phyloP scores from a whole-genome alignment of 2,888 invertebrate genomes.

The Agonopterix heracliana region DNA sequence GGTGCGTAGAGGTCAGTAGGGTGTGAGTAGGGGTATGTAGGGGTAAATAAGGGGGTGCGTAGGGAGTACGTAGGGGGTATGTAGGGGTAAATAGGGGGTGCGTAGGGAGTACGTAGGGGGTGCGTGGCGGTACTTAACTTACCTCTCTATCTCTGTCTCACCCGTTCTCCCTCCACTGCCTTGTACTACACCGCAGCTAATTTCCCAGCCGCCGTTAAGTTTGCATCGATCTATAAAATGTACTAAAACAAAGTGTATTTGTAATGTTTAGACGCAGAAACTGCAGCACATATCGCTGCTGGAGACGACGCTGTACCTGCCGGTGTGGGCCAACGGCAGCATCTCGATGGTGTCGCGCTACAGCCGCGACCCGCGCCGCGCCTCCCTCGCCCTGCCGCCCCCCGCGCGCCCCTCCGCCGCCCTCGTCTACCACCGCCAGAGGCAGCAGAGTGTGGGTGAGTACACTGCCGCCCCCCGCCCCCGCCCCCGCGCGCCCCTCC shows the following conservation, averaged over 20 bases:
- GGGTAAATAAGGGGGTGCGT: no score
- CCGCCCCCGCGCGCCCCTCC: neutral
- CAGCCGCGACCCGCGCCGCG: slow-evolving; percentile 7
- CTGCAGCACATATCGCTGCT: slow-evolving; percentile 84
- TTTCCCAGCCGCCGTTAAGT: no score
- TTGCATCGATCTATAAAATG: no score
- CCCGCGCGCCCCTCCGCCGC: slow-evolving; percentile 76
- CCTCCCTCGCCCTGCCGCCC: slow-evolving; percentile 7
- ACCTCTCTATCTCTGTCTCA: no score
- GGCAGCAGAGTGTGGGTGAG: slow-evolving; percentile 77
- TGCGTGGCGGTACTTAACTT: no score
- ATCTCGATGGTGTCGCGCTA: slow-evolving; percentile 72
- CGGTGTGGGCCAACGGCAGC: slow-evolving; percentile 81
- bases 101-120: no score
- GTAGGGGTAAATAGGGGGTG: no score
- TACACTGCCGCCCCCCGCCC: neutral
- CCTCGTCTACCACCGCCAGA: slow-evolving; percentile 84
- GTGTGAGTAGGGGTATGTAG: no score
- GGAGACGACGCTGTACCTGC: slow-evolving; percentile 83
- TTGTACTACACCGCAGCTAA: no score
- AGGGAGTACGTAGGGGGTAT: no score
- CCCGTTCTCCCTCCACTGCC: no score
- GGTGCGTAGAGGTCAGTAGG: no score
- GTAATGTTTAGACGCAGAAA: slow-evolving; percentile 71
- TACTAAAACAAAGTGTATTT: neutral